Evolutionary conservation across 2,797 vertebrate species (phyloP), one percentile per base, ranked within the genome.

Genomic region (Pachyuromys duprasi): DNA sequence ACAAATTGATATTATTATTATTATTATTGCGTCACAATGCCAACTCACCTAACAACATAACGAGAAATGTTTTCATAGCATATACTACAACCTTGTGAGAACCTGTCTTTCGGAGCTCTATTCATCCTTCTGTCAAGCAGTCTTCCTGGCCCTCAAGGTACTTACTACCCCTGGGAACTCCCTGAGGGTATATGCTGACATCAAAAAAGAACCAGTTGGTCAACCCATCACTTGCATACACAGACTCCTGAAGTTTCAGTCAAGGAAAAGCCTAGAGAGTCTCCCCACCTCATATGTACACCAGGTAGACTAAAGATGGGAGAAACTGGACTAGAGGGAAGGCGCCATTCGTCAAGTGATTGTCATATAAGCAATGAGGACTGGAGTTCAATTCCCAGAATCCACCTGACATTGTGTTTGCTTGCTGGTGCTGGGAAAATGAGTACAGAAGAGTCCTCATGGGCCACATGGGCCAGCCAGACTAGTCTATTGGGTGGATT

Each of bases 151-250:
- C 20, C n/a, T 24, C 12, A 14, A 31, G 17, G 57, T 17, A 45
- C 28, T 76, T 39, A 24, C 42, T 39, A 49, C 55, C 17, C 14
- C 57, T 20, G 39, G 80, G 24, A 57, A 69, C 12, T 14, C 20
- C 53, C 4, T 33, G 8, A 26, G 3, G 28, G 12, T 8, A 5
- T 42, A 55, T 0, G 0, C 28, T 55, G n/a, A 14, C 3, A 31
- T 2, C 24, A 39, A 8, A 8, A 22, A 31, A 7, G 33, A 14
- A 18, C 24, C 7, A n/a, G 26, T 5, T 20, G 55, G 39, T 14
- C 55, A 49, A 13, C 33, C 12, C 17, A 36, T 33, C 1, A 2
- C n/a, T 57, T 87, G 13, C 15, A 31, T 8, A 60, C 8, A 74
- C 4, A 22, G 69, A 39, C n/a, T 39, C 53, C 67, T 39, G 13